Percentiles rank a stretch among this genome's conserved stretches.
Evolutionary conservation across 2,797 vertebrate genomes (phyloP).

Genomic region (Benthosema pterotum): DNA sequence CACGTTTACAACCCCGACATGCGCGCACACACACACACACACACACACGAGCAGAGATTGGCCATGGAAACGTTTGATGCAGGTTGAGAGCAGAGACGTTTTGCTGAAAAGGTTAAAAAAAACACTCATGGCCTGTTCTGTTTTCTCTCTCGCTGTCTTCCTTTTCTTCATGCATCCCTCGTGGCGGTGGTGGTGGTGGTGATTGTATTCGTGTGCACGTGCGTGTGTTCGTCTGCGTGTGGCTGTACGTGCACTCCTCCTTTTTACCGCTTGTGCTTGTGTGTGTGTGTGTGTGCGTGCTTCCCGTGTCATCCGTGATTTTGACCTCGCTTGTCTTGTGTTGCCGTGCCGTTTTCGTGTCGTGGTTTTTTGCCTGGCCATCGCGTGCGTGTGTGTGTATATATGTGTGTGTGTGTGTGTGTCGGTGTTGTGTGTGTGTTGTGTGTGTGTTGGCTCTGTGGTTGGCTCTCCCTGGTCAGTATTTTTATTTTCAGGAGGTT

Average conservation of each 20-base stretch:
- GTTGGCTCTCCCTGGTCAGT: conserved; percentile 96
- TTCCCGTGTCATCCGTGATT: conserved; percentile 86
- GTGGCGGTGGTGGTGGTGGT: conserved; percentile 41
- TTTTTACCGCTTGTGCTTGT: conserved; percentile 77
- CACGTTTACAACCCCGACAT: neutral
- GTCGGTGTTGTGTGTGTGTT: conserved; percentile 38
- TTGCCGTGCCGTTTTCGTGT: conserved; percentile 41
- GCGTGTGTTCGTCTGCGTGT: conserved; percentile 14
- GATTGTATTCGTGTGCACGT: conserved; percentile 28
- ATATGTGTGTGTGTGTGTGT: conserved; percentile 55
- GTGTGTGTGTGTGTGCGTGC: conserved; percentile 84
- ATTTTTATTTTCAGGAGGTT: conserved; percentile 99
- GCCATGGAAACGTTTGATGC: conserved; percentile 54
- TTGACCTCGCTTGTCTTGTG: conserved; percentile 60
- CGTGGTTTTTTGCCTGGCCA: conserved; percentile 59
- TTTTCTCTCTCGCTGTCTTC: conserved; percentile 80
- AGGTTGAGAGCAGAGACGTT: conserved; percentile 61
- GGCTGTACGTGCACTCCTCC: conserved; percentile 48
- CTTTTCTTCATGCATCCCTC: conserved; percentile 76
- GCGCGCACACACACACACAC: conserved; percentile 3
- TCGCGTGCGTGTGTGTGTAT: conserved; percentile 7
- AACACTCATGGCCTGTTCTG: conserved; percentile 82
- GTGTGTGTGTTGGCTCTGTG: conserved; percentile 71
- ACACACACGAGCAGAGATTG: conserved; percentile 1
- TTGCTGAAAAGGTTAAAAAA: conserved; percentile 64